Evolutionary conservation across 1,140 invertebrate genomes (phyloP).

Genomic region (Caenorhabditis tropicalis): DNA sequence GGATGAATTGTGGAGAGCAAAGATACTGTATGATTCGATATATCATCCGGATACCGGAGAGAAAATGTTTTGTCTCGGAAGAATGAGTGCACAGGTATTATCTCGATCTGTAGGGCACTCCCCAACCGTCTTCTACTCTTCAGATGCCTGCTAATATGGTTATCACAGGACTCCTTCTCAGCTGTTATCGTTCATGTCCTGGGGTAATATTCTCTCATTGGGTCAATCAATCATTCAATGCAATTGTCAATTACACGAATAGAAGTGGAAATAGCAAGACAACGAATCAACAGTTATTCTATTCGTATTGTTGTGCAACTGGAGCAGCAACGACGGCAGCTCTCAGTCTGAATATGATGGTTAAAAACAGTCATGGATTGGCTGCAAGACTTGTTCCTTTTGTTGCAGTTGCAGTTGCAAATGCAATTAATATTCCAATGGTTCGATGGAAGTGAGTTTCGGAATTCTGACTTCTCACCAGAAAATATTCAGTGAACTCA

Average conservation of each 20-base stretch:
- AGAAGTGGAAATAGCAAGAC: constrained; percentile 83
- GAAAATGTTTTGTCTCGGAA: constrained; percentile 91
- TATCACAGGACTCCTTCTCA: constrained; percentile 84
- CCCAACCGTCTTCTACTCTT: constrained; percentile 72
- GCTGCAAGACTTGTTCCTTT: constrained; percentile 80
- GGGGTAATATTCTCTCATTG: constrained; percentile 83
- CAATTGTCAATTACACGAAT: constrained; percentile 97
- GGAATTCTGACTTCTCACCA: neutral
- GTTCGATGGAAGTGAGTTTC: constrained; percentile 78
- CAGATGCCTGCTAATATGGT: constrained; percentile 91
- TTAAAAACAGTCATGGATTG: constrained; percentile 71
- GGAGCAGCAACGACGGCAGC: constrained; percentile 88
- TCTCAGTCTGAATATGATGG: constrained; percentile 79
- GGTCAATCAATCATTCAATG: constrained; percentile 97
- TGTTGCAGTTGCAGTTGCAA: constrained; percentile 85
- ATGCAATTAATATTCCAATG: constrained; percentile 89
- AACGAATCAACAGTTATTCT: constrained; percentile 78
- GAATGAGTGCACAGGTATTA: constrained; percentile 76
- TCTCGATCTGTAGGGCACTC: neutral
- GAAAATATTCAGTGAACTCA: constrained; percentile 71
- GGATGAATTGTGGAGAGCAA: constrained; percentile 87
- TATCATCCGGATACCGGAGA: constrained; percentile 98
- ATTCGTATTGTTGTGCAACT: constrained; percentile 89
- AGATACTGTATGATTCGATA: constrained; percentile 94
- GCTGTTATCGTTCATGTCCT: constrained; percentile 79